phyloP scores from a whole-genome alignment of 35 echinoderm and acorn worm species.

The Lytechinus variegatus region DNA sequence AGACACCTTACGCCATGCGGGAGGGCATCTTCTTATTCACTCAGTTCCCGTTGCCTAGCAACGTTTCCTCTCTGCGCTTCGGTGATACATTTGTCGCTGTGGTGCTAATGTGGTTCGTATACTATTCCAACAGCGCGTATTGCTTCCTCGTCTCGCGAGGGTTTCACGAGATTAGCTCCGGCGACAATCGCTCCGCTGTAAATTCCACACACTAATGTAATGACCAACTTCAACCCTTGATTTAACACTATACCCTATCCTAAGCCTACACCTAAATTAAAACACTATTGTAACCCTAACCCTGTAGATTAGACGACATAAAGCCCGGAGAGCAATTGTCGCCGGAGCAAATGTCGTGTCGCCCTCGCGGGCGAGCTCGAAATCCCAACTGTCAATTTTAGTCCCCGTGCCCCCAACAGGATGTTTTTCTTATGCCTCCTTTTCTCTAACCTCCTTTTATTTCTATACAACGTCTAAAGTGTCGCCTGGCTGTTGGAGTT shows the following conservation, averaged over 20 bases:
- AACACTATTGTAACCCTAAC: too few species aligned
- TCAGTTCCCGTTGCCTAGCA: constrained; percentile 21
- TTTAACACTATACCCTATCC: too few species aligned
- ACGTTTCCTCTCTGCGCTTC: constrained; percentile 30
- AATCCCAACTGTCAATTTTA: constrained; percentile 42
- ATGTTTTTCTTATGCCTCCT: constrained; percentile 49
- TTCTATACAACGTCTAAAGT: constrained; percentile 45
- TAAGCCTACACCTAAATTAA: too few species aligned
- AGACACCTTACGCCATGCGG: neutral
- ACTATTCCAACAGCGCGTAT: neutral
- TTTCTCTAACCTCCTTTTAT: neutral
- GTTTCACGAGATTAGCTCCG: neutral
- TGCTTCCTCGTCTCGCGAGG: neutral
- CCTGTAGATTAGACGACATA: too few species aligned
- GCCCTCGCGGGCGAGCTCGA: neutral
- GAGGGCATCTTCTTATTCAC: neutral
- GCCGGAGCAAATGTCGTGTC: too few species aligned
- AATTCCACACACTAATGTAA: too few species aligned
- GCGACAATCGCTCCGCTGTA: too few species aligned
- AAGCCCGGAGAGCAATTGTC: too few species aligned
- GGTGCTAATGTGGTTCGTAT: constrained; percentile 35
- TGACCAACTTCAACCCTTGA: too few species aligned
- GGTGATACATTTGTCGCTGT: constrained; percentile 29
- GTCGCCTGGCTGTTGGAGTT: constrained; percentile 30
- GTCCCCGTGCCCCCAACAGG: constrained; percentile 29